Evolutionary conservation across 64 coral and sea anemone genomes (phyloP).

Genomic region (Stichodactyla mertensii): DNA sequence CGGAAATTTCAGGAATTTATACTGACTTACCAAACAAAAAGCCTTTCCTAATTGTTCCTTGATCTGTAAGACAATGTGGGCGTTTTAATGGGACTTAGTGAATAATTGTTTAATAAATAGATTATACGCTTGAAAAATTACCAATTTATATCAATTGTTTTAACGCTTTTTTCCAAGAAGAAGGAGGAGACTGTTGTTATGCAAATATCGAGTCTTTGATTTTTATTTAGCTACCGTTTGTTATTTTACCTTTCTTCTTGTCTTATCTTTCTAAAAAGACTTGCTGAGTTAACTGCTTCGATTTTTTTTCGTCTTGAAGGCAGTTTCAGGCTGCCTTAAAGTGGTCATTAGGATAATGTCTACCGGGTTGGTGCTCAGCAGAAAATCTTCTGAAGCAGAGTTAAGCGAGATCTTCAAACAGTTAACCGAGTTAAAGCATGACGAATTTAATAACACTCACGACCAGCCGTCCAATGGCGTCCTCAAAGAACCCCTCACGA

Average conservation of each 20-base stretch:
- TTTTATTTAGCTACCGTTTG: neutral
- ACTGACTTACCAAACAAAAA: neutral
- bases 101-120: neutral
- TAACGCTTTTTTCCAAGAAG: neutral
- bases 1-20: too few species aligned
- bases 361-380: neutral
- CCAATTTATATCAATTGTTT: neutral
- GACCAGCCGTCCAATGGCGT: neutral
- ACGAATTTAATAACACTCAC: neutral
- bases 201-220: neutral
- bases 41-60: neutral
- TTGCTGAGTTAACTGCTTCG: neutral
- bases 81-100: neutral
- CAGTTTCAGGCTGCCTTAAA: neutral
- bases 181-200: neutral
- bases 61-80: neutral
- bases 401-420: neutral
- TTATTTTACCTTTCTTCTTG: neutral
- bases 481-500: neutral
- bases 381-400: neutral
- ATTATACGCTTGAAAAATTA: neutral
- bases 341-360: neutral
- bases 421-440: neutral
- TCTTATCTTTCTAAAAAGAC: neutral
- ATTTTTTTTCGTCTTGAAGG: neutral